Conservation (phyloP, 2,888 invertebrate species). For the Bugulina stolonifera region DNA sequence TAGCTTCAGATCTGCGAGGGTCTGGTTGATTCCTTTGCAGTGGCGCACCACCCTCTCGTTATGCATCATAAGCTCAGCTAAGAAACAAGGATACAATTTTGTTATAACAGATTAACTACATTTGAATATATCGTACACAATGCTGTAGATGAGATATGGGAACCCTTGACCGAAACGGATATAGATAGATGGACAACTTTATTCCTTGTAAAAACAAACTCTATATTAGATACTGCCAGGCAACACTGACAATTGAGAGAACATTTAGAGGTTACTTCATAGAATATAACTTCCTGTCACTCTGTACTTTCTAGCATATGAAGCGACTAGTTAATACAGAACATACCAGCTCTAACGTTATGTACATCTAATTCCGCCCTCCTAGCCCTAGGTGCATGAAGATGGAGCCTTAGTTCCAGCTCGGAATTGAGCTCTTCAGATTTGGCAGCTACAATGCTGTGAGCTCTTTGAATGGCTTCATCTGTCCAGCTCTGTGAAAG, state of each 20-base stretch:
- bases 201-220: too few species aligned
- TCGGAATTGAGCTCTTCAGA: conserved; percentile 52
- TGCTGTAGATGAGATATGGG: too few species aligned
- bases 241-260: too few species aligned
- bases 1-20: conserved; percentile 43
- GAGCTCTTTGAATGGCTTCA: conserved; percentile 42
- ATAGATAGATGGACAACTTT: too few species aligned
- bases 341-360: conserved; percentile 50
- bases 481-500: conserved; percentile 39
- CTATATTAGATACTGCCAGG: too few species aligned
- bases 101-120: too few species aligned
- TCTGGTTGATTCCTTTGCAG: conserved; percentile 47
- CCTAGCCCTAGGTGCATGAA: conserved; percentile 48
- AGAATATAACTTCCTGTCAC: too few species aligned
- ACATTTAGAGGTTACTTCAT: too few species aligned
- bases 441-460: conserved; percentile 50
- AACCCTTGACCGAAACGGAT: too few species aligned
- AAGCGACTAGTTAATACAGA: too few species aligned
- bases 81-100: conserved; percentile 28
- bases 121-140: too few species aligned
- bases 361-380: conserved; percentile 51
- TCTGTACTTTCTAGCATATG: too few species aligned
- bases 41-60: conserved; percentile 50
- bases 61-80: conserved; percentile 52
- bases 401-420: conserved; percentile 49